These are phyloP conservation scores for Heliocidaris tuberculata DNA, from an alignment of 35 echinoderm and acorn worm genomes.

Conservation along the genomic window DNA sequence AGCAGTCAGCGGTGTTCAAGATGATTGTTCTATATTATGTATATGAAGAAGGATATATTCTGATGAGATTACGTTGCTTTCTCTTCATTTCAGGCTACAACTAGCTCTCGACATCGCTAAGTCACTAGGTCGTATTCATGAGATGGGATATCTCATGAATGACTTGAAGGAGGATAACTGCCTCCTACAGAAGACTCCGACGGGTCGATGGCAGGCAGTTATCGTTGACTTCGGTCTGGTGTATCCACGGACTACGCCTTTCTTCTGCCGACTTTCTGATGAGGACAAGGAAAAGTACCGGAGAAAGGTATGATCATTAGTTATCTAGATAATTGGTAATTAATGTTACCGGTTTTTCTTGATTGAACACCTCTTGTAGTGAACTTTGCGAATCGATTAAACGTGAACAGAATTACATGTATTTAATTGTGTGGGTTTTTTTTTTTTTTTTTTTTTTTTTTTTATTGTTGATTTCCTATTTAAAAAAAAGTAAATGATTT, in stretches of 20 bases:
- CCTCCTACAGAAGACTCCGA: not conserved
- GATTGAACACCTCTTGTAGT: too few relatives aligned
- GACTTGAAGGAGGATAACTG: slow-evolving; percentile 35
- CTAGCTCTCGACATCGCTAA: not conserved
- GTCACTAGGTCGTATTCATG: not conserved
- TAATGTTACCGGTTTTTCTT: too few relatives aligned
- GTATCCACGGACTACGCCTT: not conserved
- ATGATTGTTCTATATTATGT: too few relatives aligned
- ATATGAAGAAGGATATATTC: too few relatives aligned
- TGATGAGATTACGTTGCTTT: not conserved
- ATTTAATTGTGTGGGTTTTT: too few relatives aligned
- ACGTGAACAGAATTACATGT: too few relatives aligned
- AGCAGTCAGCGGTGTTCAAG: too few relatives aligned
- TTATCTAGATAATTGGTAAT: too few relatives aligned
- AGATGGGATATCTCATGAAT: not conserved
- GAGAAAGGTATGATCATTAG: not conserved
- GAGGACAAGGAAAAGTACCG: not conserved
- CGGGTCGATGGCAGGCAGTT: not conserved
- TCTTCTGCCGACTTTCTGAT: not conserved
- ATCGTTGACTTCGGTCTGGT: slow-evolving; percentile 9
- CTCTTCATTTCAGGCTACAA: not conserved
- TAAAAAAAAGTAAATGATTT: too few relatives aligned
- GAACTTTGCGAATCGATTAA: too few relatives aligned
- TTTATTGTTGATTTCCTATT: too few relatives aligned
- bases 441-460: too few relatives aligned